Conservation (phyloP, 2,113 vertebrate genomes). For the Edolisoma coerulescens region DNA sequence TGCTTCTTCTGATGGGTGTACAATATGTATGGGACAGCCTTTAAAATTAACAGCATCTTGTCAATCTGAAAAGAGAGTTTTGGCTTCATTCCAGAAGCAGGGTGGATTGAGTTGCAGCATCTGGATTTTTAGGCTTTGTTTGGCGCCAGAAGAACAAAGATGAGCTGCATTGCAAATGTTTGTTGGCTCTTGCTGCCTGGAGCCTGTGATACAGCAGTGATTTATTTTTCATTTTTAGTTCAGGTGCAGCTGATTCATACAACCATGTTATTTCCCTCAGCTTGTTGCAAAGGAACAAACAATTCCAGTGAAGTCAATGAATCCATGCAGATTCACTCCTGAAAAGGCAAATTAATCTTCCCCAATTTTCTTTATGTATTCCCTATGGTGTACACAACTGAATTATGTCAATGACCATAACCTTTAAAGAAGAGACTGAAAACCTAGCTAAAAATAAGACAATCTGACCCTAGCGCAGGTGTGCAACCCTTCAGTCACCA, state of each 20-base stretch:
- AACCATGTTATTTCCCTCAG: background rate
- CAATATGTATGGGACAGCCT: background rate
- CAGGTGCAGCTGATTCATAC: background rate
- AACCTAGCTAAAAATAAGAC: background rate
- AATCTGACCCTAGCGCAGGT: background rate
- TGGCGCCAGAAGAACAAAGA: background rate
- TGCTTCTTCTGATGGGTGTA: rapidly evolving
- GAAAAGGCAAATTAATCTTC: background rate
- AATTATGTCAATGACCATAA: background rate
- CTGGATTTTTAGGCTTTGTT: background rate
- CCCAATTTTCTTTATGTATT: background rate
- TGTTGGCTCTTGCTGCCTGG: background rate
- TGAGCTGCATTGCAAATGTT: background rate
- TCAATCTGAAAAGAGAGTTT: background rate
- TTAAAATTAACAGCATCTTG: background rate
- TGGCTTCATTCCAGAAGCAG: background rate
- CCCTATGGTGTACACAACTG: background rate
- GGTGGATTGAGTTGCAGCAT: background rate
- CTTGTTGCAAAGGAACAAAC: background rate
- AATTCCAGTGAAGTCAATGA: background rate
- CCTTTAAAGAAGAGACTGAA: background rate
- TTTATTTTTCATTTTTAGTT: background rate
- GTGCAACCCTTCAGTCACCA: rapidly evolving
- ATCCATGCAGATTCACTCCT: background rate
- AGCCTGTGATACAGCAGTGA: background rate